A percentile compares a stretch with the other conserved stretches of the same genome.
phyloP scores from a whole-genome alignment of 2,888 invertebrate genomes.

The Papilio gigon region DNA sequence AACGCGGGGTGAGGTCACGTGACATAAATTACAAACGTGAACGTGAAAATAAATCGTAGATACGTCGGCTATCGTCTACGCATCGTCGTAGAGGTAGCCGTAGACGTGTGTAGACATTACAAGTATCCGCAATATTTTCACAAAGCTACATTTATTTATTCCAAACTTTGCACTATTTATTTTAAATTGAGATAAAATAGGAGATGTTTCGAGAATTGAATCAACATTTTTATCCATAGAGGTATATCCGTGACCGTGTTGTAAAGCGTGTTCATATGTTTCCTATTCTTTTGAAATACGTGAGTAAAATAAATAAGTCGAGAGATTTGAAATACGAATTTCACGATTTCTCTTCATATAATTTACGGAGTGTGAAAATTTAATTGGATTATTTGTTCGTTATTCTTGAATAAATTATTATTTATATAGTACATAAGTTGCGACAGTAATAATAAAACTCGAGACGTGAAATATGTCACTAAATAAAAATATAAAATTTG shows the following conservation, averaged over 20 bases:
- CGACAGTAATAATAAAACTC: neutral
- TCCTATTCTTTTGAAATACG: constrained; percentile 46
- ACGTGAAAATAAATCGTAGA: neutral
- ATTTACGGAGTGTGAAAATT: constrained; percentile 16
- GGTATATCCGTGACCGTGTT: constrained; percentile 49
- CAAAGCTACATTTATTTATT: neutral
- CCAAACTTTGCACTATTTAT: neutral
- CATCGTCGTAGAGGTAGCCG: neutral
- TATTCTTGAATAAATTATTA: neutral
- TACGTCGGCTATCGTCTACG: too few relatives aligned
- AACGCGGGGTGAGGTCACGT: neutral
- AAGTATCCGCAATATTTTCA: neutral
- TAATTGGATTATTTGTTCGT: constrained; percentile 4
- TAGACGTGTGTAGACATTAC: neutral
- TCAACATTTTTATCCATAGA: constrained; percentile 47
- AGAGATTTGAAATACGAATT: constrained; percentile 15
- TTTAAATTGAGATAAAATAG: constrained; percentile 14
- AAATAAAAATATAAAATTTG: neutral
- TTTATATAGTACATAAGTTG: neutral
- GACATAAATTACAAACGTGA: neutral
- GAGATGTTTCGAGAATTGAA: constrained; percentile 40
- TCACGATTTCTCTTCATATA: constrained; percentile 14
- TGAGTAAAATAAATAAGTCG: constrained; percentile 46
- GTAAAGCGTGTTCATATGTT: constrained; percentile 49
- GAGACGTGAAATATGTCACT: neutral